Evolutionary conservation across 2,888 invertebrate species (phyloP).

Genomic region (Ptychoptera contaminata): DNA sequence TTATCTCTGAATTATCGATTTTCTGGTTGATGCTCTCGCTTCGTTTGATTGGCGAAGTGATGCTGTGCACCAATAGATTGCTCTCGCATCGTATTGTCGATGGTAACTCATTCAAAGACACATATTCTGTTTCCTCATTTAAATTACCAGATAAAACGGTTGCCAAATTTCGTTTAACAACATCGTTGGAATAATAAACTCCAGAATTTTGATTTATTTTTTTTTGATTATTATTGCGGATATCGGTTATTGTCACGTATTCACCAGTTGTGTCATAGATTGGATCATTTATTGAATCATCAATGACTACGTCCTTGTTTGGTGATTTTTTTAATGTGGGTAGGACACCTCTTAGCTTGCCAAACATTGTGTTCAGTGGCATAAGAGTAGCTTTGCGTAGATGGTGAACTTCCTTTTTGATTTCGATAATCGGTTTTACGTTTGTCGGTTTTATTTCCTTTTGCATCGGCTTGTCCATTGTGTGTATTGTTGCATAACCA

Average conservation of each 20-base stretch:
- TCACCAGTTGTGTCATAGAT: slow-evolving; percentile 42
- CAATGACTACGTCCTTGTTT: slow-evolving; percentile 32
- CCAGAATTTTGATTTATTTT: slow-evolving; percentile 32
- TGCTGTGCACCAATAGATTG: slow-evolving; percentile 7
- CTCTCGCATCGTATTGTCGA: slow-evolving; percentile 19
- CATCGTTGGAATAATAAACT: slow-evolving; percentile 49
- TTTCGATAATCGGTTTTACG: slow-evolving; percentile 8
- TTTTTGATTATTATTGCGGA: slow-evolving; percentile 50
- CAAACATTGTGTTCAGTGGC: slow-evolving; percentile 58
- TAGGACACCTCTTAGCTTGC: slow-evolving; percentile 49
- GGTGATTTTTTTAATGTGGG: slow-evolving; percentile 37
- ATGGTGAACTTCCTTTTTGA: slow-evolving; percentile 14
- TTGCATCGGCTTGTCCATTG: slow-evolving; percentile 6
- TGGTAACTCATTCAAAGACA: slow-evolving; percentile 66
- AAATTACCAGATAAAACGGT: slow-evolving; percentile 42
- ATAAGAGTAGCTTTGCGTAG: slow-evolving; percentile 32
- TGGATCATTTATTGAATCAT: slow-evolving; percentile 28
- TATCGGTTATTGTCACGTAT: slow-evolving; percentile 74
- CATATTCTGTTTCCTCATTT: slow-evolving; percentile 58
- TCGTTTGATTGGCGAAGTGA: background rate
- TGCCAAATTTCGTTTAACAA: slow-evolving; percentile 45
- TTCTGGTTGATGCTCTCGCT: slow-evolving; percentile 3
- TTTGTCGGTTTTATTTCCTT: too few relatives aligned
- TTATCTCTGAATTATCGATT: slow-evolving; percentile 1
- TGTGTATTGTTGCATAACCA: slow-evolving; percentile 14